Evolutionary conservation across 2,888 invertebrate genomes (phyloP).

Genomic region (Nomada flava): DNA sequence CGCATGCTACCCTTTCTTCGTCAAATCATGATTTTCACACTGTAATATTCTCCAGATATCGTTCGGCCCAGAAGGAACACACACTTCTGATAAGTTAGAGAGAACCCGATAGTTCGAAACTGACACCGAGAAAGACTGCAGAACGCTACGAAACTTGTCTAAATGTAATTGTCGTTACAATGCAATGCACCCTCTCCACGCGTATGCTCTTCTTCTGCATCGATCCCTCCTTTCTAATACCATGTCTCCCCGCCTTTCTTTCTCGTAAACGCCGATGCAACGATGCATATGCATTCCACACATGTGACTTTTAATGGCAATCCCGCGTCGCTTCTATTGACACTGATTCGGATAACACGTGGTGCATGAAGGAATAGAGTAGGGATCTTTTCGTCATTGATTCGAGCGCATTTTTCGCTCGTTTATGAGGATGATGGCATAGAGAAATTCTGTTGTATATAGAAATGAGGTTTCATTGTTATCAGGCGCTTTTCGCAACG

Average conservation of each 20-base stretch:
- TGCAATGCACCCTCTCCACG: conserved; percentile 49
- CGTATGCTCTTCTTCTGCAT: conserved; percentile 48
- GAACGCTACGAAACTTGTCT: conserved; percentile 34
- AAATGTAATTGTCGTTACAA: conserved; percentile 30
- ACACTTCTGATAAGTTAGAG: background rate
- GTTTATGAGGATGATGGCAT: background rate
- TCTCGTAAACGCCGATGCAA: conserved; percentile 43
- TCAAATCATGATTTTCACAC: conserved; percentile 72
- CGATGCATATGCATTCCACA: conserved; percentile 64
- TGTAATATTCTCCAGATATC: conserved; percentile 25
- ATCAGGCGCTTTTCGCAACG: too few species aligned
- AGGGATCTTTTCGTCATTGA: conserved; percentile 11
- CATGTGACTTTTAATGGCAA: conserved; percentile 75
- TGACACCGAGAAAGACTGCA: conserved; percentile 11
- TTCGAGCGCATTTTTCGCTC: background rate
- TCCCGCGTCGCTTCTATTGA: conserved; percentile 71
- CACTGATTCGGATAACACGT: conserved; percentile 76
- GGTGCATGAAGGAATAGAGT: conserved; percentile 36
- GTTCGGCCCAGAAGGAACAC: background rate
- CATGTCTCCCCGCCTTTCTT: conserved; percentile 30
- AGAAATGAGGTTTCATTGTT: background rate
- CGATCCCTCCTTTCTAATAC: conserved; percentile 48
- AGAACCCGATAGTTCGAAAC: background rate
- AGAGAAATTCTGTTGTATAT: background rate
- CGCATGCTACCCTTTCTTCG: conserved; percentile 71